A percentile compares a stretch with the other conserved stretches of the same genome.
Evolutionary conservation across 2,888 invertebrate genomes (phyloP).

Genomic region (Parascotia fuliginaria): DNA sequence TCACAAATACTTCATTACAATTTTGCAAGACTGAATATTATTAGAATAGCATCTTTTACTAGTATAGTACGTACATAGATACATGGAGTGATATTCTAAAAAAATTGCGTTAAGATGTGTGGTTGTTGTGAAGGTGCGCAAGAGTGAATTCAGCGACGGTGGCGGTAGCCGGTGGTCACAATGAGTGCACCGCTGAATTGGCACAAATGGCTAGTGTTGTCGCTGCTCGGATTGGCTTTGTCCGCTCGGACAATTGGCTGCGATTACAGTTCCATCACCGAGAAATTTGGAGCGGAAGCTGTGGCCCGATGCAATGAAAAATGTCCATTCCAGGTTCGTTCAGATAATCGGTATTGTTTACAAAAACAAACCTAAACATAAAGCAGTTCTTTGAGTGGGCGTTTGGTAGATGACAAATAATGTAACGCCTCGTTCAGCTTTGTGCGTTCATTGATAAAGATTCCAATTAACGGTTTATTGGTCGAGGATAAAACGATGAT

Average conservation of each 20-base stretch:
- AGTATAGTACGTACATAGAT: neutral
- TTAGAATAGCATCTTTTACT: neutral
- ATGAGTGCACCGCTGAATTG: slow-evolving; percentile 82
- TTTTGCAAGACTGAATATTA: slow-evolving; percentile 9
- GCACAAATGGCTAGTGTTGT: slow-evolving; percentile 84
- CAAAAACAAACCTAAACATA: neutral
- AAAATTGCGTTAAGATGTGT: slow-evolving; percentile 45
- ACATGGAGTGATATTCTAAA: slow-evolving; percentile 30
- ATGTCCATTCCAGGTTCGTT: slow-evolving; percentile 82
- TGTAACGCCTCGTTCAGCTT: slow-evolving; percentile 16
- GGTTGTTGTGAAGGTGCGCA: slow-evolving; percentile 62
- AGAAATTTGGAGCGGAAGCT: slow-evolving; percentile 85
- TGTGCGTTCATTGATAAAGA: slow-evolving; percentile 53
- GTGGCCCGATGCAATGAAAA: slow-evolving; percentile 81
- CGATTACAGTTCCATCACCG: slow-evolving; percentile 84
- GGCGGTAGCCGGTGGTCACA: slow-evolving; percentile 64
- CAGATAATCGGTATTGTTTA: slow-evolving; percentile 16
- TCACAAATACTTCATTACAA: slow-evolving; percentile 21
- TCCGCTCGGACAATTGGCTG: slow-evolving; percentile 84
- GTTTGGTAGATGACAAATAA: slow-evolving; percentile 20
- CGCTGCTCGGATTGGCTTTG: slow-evolving; percentile 84
- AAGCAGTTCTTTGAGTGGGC: neutral
- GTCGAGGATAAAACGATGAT: slow-evolving; percentile 48
- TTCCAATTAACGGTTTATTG: slow-evolving; percentile 51
- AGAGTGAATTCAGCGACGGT: slow-evolving; percentile 57